phyloP scores from a whole-genome alignment of 2,113 vertebrate genomes.

The Pluvialis apricaria region DNA sequence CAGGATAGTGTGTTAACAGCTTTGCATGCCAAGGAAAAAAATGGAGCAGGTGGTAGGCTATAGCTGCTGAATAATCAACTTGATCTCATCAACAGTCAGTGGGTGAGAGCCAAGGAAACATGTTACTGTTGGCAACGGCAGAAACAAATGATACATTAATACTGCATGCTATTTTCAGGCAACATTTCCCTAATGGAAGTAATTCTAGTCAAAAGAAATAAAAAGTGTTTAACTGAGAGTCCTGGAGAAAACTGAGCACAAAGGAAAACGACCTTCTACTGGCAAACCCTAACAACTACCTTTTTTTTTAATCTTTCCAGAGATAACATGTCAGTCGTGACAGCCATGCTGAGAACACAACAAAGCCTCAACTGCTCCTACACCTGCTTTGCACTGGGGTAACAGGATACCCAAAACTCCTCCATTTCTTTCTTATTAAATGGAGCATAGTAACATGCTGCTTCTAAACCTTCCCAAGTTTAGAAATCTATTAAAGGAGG shows the following conservation, averaged over 20 bases:
- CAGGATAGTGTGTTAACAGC: background rate
- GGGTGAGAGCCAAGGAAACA: conserved; percentile 22
- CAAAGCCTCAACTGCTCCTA: background rate
- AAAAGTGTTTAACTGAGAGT: background rate
- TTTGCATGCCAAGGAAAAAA: background rate
- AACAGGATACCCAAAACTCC: background rate
- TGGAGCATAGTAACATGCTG: fast-evolving
- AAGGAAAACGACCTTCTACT: background rate
- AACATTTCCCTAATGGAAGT: background rate
- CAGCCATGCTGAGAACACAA: background rate
- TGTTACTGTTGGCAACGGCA: conserved; percentile 42
- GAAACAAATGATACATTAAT: conserved; percentile 23
- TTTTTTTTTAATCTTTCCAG: background rate
- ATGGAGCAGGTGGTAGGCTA: conserved; percentile 31
- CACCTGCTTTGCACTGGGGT: background rate
- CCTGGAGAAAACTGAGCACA: background rate
- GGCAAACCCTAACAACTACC: fast-evolving
- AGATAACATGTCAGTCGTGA: fast-evolving
- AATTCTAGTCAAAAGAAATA: background rate
- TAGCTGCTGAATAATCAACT: conserved; percentile 51
- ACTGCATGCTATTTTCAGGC: background rate
- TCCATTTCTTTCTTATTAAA: background rate
- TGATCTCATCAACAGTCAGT: conserved; percentile 6
- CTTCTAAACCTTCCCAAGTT: background rate
- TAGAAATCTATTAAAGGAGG: background rate